Evolutionary conservation across 2,888 invertebrate genomes (phyloP), one percentile per base, ranked within the genome.

Genomic region (Electrophaes corylata): DNA sequence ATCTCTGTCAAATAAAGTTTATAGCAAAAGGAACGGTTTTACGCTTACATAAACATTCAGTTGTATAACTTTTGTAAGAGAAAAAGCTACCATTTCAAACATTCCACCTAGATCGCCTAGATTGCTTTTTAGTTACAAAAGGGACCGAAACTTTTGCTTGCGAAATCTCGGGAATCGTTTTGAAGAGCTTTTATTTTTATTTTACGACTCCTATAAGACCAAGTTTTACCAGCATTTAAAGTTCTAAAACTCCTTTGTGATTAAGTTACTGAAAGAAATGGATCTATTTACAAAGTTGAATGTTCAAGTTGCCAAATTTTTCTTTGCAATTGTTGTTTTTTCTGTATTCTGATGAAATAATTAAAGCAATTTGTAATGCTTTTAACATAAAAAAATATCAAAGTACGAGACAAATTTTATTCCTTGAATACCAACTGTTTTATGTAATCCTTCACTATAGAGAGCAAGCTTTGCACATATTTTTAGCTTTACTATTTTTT

Each of bases 261-360:
- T 78, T 73, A 76, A 75, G 78, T 78, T 76, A 71, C 71, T 70
- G 67, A 73, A 76, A 71, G 76, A 72, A 75, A 75, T 76, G 73
- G 72, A 76, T 77, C 73, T 73, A 75, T 78, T 72, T 69, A 66
- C 62, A 63, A 72, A 71, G 67, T 72, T 66, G 64, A 43, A 49
- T 63, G 70, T 66, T 59, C 51, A 48, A 53, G 57, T 57, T 49
- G 49, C 45, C 48, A 40, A 51, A 47, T 52, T 50, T 55, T 51
- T 52, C 20, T 53, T 55, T 53, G 11, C 19, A 31, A 23, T 43
- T 47, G 33, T 55, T 51, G 26, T 20, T 50, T 45, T 2, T 39
- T 3, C 2, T 8, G 10, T 1, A 10, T 26, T 26, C 26, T 26
- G 26, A 26, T 26, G 26, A 6, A 1, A 26, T 26, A 1, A 26